Base-by-base conservation (phyloP, 1,140 invertebrate species). In the Portunus trituberculatus region DNA sequence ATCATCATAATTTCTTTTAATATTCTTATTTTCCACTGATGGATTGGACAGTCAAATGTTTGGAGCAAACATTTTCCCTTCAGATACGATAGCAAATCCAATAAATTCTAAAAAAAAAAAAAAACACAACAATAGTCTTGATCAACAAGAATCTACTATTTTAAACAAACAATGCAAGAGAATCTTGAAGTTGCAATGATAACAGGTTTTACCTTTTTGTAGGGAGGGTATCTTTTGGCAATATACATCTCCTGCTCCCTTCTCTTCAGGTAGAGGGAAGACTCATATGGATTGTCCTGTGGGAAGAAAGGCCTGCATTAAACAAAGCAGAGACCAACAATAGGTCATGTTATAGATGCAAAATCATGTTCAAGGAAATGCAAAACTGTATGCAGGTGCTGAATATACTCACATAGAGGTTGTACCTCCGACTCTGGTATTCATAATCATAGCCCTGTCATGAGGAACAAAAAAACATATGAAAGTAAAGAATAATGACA, bases 361-460 rank as follows among this genome's bases (percentile, higher is more conserved):
- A 20, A 46, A 88, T 31, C 1, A 88, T 32, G 7, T 25, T n/a
- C 20, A 76, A 7, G 67, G 67, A 12, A n/a, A 76, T 2, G 25
- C 67, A 76, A 76, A 7, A 76, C 67, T n/a, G 20, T 25, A n/a
- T 20, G 67, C 67, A 76, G 67, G 1, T 25, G 67, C 25, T 76
- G 20, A 59, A 76, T 16, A 59, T 95, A 95, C 95, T 95, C 52
- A 95, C 95, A 91, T 93, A 93, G 8, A 95, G 25, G 32, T 93
- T 91, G 86, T 95, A 92, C 25, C 45, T 31, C 29, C 29, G 86
- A 29, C 95, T 95, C 88, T 95, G 86, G 16, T 91, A 90, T 52
- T 93, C 92, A 91, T 76, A 96, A 2, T 94, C 83, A 32, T 90
- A 95, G 31, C 96, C 95, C 95, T 96, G 87, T 91, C 28, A 84